These are phyloP conservation scores for Gymnoscopelus microlampas DNA, from an alignment of 2,797 vertebrate genomes.

Conservation along the genomic window DNA sequence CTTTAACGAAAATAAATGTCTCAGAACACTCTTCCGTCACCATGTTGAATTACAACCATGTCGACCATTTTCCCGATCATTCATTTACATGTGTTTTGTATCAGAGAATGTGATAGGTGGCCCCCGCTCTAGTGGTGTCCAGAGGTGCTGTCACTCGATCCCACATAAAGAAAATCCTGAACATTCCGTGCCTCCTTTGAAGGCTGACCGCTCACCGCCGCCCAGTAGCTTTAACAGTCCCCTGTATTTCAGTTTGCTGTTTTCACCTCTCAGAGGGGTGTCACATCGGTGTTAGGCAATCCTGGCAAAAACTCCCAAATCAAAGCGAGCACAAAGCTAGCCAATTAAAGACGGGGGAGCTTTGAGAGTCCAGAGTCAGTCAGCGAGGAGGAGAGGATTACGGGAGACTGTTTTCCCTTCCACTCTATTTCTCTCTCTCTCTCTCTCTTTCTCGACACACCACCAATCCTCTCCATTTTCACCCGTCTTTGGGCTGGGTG, in stretches of 20 bases:
- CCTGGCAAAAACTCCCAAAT: slow-evolving; percentile 24
- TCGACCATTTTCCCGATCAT: too few species aligned
- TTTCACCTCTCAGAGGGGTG: slow-evolving; percentile 17
- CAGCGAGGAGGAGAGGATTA: slow-evolving; percentile 63
- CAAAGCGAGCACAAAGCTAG: slow-evolving; percentile 19
- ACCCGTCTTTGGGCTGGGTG: slow-evolving; percentile 47
- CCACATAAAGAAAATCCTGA: slow-evolving; percentile 36
- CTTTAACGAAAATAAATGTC: too few species aligned
- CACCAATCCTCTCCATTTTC: slow-evolving; percentile 55
- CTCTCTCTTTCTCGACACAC: slow-evolving; percentile 5
- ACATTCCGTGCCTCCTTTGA: slow-evolving; percentile 31
- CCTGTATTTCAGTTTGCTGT: slow-evolving; percentile 18
- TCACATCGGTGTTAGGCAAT: slow-evolving; percentile 14
- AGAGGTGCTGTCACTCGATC: slow-evolving; percentile 50
- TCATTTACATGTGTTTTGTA: too few species aligned
- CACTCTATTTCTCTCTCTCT: slow-evolving; percentile 28
- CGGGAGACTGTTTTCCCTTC: slow-evolving; percentile 33
- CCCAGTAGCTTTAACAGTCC: slow-evolving; percentile 29
- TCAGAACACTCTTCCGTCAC: too few species aligned
- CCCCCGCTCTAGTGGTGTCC: slow-evolving; percentile 24
- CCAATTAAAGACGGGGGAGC: slow-evolving; percentile 59
- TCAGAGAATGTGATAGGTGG: too few species aligned
- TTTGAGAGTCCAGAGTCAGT: slow-evolving; percentile 47
- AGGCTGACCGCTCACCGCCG: not conserved
- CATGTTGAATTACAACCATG: too few species aligned